Evolutionary conservation across 2,113 vertebrate genomes (phyloP).

Genomic region (Bucco capensis): DNA sequence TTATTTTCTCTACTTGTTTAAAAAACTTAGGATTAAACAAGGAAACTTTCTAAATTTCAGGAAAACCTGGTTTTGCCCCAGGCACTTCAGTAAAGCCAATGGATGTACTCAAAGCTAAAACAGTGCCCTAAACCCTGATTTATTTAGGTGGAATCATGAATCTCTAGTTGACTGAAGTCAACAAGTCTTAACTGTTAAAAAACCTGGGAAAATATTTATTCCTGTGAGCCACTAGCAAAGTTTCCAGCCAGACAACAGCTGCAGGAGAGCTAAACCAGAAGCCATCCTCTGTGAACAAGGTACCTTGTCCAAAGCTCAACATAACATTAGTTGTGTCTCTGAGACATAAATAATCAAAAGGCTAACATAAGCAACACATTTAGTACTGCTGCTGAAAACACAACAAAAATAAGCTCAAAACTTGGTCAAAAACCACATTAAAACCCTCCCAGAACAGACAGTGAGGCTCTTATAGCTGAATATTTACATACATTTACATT

Average conservation of each 20-base stretch:
- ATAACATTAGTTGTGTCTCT: background rate
- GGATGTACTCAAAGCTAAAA: background rate
- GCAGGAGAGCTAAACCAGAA: background rate
- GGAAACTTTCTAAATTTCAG: background rate
- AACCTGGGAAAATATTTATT: background rate
- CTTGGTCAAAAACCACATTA: background rate
- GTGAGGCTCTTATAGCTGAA: background rate
- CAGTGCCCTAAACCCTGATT: background rate
- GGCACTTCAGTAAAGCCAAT: background rate
- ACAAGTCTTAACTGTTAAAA: background rate
- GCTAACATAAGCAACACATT: background rate
- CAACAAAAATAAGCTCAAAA: background rate
- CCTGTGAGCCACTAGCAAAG: background rate
- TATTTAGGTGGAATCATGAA: background rate
- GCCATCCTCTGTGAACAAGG: background rate
- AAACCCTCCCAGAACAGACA: background rate
- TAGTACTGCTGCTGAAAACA: background rate
- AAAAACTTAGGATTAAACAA: background rate
- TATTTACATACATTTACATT: background rate
- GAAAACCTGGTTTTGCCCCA: background rate
- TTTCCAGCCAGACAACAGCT: background rate
- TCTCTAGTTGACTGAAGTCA: background rate
- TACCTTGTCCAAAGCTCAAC: background rate
- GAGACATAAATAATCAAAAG: background rate
- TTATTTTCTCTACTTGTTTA: background rate